A percentile compares a stretch with the other conserved stretches of the same genome.
phyloP scores from a whole-genome alignment of 2,888 invertebrate species.

The Cecidostiba fungosa region DNA sequence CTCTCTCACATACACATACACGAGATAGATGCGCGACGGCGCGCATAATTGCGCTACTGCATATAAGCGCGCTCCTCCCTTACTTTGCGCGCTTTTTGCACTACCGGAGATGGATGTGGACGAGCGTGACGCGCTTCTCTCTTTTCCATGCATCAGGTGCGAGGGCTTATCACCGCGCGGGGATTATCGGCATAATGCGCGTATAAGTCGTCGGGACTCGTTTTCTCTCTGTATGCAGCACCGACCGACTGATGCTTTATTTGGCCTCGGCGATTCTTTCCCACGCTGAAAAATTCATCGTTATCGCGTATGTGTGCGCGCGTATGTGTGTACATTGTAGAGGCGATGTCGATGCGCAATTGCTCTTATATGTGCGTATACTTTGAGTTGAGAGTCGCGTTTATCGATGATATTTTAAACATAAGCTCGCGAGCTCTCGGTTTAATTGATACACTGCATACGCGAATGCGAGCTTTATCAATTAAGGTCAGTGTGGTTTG shows the following conservation, averaged over 20 bases:
- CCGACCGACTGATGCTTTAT: conserved; percentile 2
- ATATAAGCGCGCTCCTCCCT: conserved; percentile 54
- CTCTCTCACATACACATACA: conserved; percentile 25
- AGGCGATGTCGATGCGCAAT: conserved; percentile 36
- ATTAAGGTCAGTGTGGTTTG: too few species aligned
- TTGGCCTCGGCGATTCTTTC: conserved; percentile 43
- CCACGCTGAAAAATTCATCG: conserved; percentile 59
- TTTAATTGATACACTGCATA: neutral
- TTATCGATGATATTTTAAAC: conserved; percentile 40
- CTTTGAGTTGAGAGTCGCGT: neutral
- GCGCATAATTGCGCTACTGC: conserved; percentile 64
- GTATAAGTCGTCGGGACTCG: neutral
- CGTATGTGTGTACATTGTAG: neutral
- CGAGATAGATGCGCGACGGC: conserved; percentile 46
- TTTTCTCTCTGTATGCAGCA: neutral
- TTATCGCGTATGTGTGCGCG: conserved; percentile 37
- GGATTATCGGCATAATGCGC: conserved; percentile 69
- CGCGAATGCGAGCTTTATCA: neutral
- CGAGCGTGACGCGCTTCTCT: conserved; percentile 20
- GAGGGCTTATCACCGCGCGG: conserved; percentile 57
- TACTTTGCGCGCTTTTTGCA: conserved; percentile 54
- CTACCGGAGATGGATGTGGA: neutral
- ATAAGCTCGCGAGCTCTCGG: neutral
- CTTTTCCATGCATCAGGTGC: conserved; percentile 37
- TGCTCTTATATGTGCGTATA: neutral